These are phyloP conservation scores for Muricea muricata DNA, from an alignment of 92 coral and sea anemone species.

Conservation along the genomic window DNA sequence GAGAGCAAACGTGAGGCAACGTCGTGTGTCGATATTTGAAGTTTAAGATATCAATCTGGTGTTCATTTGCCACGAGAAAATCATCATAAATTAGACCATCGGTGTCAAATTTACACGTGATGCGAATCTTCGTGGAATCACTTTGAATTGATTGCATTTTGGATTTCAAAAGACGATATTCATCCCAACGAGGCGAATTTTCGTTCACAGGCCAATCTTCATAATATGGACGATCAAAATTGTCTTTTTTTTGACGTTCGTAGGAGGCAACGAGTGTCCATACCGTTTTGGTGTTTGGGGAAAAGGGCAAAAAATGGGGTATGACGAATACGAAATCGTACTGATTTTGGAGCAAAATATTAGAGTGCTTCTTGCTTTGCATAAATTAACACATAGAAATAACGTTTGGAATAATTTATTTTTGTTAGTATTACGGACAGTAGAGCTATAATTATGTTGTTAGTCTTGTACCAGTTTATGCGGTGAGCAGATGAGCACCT, in stretches of 20 bases:
- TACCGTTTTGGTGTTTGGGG: too few species aligned
- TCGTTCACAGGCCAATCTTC: constrained; percentile 39
- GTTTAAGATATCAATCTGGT: constrained; percentile 50
- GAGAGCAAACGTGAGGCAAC: background rate
- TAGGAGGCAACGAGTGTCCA: constrained; percentile 68
- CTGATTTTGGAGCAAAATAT: too few species aligned
- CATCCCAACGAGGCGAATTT: constrained; percentile 53
- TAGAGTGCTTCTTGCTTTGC: too few species aligned
- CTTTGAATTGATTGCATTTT: constrained; percentile 60
- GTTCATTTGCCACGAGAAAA: constrained; percentile 30
- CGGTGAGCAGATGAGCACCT: too few species aligned
- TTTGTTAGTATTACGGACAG: too few species aligned
- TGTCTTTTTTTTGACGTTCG: background rate
- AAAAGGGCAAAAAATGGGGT: too few species aligned
- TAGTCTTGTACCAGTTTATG: too few species aligned
- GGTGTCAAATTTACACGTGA: constrained; percentile 52
- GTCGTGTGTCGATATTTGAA: too few species aligned
- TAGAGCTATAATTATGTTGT: too few species aligned
- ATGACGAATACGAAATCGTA: too few species aligned
- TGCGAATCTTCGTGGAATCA: constrained; percentile 59
- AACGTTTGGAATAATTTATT: too few species aligned
- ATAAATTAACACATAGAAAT: too few species aligned
- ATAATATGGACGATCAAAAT: constrained; percentile 17
- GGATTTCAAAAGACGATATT: constrained; percentile 64
- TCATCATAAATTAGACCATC: constrained; percentile 54